Evolutionary conservation across 2,888 invertebrate species (phyloP).

Genomic region (Rhagium mordax): DNA sequence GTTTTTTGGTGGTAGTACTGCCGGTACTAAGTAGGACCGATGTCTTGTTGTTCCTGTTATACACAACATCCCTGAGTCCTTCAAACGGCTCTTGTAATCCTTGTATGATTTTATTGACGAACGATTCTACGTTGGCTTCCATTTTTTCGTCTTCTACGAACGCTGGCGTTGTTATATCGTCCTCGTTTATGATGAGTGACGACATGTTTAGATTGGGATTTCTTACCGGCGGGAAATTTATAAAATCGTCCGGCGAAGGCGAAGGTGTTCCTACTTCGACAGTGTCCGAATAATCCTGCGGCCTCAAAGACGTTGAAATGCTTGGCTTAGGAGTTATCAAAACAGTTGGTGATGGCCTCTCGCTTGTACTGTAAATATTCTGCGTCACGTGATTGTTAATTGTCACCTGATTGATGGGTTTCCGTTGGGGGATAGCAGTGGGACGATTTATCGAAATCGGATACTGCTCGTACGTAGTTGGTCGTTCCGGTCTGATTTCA

Average conservation of each 20-base stretch:
- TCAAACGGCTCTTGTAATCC: conserved; percentile 88
- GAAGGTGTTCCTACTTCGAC: conserved; percentile 69
- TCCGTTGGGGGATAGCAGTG: conserved; percentile 60
- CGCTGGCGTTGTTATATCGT: conserved; percentile 83
- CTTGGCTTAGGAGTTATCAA: conserved; percentile 81
- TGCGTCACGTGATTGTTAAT: conserved; percentile 77
- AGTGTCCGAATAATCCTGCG: conserved; percentile 55
- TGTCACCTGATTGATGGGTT: conserved; percentile 71
- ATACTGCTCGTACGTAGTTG: conserved; percentile 60
- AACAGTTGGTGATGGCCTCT: conserved; percentile 76
- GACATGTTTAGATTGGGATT: conserved; percentile 87
- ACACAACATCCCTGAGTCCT: conserved; percentile 84
- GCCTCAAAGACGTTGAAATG: conserved; percentile 58
- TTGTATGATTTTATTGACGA: conserved; percentile 88
- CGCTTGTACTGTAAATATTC: conserved; percentile 72
- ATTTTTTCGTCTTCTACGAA: conserved; percentile 84
- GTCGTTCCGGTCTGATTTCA: conserved; percentile 38
- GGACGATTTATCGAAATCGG: conserved; percentile 54
- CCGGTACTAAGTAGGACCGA: conserved; percentile 53
- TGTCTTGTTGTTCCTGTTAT: conserved; percentile 71
- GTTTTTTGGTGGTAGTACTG: conserved; percentile 65
- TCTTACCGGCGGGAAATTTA: conserved; percentile 89
- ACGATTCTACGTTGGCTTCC: conserved; percentile 85
- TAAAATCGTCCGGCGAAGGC: conserved; percentile 78
- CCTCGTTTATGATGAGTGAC: conserved; percentile 71